Base-by-base conservation (phyloP, 2,113 vertebrate genomes). In the Boulengeromyrus knoepffleri region DNA sequence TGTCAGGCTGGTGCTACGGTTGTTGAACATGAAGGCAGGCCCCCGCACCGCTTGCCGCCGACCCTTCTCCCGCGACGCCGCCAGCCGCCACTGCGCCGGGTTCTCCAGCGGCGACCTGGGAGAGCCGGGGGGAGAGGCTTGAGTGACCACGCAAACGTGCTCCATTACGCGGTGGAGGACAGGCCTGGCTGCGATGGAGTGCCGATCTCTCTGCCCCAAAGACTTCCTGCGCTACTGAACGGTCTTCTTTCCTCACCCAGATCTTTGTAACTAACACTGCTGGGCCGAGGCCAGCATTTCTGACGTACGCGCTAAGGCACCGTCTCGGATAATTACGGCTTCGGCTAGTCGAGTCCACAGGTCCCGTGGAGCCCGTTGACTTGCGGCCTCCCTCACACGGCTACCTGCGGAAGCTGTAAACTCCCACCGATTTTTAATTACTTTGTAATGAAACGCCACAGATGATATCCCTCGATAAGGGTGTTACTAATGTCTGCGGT, bases 21-120 rank as follows among this genome's bases (percentile, higher is more conserved):
- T 95, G 52, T 96, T 95, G 93, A 97, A 97, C 97, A 97, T 97
- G 95, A 97, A 97, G 0, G 97, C 96, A 0, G 97, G 97, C 74
- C 97, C 97, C 6, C 97, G 92, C 0, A 97, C 94, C 0, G 97
- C 97, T 92, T 97, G 97, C 0, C 97, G 94, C 92, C 97, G 95
- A 90, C 96, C 97, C 92, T 97, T 97, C 91, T 97, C 96, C 49
- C 97, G 94, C 94, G 95, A 95, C 93, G 93, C 93, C 2, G 95
- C 95, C 91, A 93, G 94, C 7, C 95, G 95, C 88, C 96, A 91
- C 88, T 95, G 92, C 3, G 95, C 94, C 0, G 96, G 96, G 45
- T 96, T 97, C 53, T 93, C 95, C 21, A 95, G 36, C 13, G 27
- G n/a, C 3, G 24, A 56, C 50, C 74, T 88, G 83, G 49, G 83